Conservation (phyloP, 1,140 invertebrate species). For the Leptoteleia sp. region DNA sequence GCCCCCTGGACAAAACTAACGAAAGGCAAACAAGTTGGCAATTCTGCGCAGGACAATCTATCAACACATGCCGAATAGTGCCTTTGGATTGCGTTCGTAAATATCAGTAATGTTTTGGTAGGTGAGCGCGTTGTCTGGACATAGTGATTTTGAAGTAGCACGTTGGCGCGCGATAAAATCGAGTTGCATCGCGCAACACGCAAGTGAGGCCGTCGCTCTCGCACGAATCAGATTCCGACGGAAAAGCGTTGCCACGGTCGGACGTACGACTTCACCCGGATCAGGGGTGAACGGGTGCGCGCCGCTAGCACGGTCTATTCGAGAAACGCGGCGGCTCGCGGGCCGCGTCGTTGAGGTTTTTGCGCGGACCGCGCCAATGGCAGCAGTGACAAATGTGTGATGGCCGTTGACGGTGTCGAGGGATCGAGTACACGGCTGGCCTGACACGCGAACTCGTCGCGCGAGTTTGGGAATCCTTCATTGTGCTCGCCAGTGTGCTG, state of each 20-base stretch:
- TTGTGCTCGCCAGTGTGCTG: too few relatives aligned
- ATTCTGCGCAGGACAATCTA: too few relatives aligned
- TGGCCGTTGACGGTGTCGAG: conserved; percentile 75
- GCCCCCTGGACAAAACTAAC: too few relatives aligned
- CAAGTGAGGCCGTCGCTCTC: conserved; percentile 52
- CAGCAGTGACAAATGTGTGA: conserved; percentile 78
- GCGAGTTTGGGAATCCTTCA: neutral
- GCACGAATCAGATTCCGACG: conserved; percentile 29
- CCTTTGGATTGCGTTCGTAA: conserved; percentile 2
- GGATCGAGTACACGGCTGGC: conserved; percentile 22
- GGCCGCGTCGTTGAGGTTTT: conserved; percentile 68
- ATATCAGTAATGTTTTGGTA: neutral
- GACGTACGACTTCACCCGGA: conserved; percentile 12
- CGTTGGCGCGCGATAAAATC: conserved; percentile 60
- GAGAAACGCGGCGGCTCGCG: conserved; percentile 2
- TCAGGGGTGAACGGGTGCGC: conserved; percentile 15
- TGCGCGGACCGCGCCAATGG: conserved; percentile 74
- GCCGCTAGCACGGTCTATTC: neutral
- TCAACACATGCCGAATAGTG: too few relatives aligned
- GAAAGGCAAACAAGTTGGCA: too few relatives aligned
- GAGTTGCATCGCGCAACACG: conserved; percentile 52
- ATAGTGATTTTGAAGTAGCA: conserved; percentile 56
- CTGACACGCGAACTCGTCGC: conserved; percentile 23
- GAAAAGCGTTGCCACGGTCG: conserved; percentile 32
- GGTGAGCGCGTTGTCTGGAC: neutral